These are phyloP conservation scores for Notiomystis cincta DNA, from an alignment of 2,113 vertebrate genomes.

Conservation along the genomic window DNA sequence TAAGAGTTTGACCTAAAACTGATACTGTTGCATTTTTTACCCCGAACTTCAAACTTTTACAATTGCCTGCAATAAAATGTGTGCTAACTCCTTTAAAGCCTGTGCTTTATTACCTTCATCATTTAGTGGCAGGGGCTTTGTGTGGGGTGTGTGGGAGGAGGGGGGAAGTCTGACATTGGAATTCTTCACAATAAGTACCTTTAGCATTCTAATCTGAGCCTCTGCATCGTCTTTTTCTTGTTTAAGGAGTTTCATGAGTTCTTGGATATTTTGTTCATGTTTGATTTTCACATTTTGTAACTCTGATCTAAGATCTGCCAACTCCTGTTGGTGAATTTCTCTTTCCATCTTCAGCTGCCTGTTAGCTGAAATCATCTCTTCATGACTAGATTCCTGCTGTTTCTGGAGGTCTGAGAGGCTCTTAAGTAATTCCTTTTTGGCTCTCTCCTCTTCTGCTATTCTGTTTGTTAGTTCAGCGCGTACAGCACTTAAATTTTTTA, in stretches of 20 bases:
- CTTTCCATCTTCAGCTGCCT: slow-evolving; percentile 86
- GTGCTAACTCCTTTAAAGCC: slow-evolving; percentile 21
- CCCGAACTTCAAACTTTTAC: neutral
- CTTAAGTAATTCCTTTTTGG: slow-evolving; percentile 76
- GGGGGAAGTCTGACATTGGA: neutral
- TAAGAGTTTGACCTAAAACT: neutral
- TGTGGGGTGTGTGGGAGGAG: neutral
- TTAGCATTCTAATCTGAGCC: slow-evolving; percentile 74
- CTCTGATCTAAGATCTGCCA: slow-evolving; percentile 72
- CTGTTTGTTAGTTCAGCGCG: slow-evolving; percentile 76
- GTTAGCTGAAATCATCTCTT: slow-evolving; percentile 74
- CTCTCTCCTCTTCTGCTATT: slow-evolving; percentile 78
- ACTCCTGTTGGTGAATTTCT: slow-evolving; percentile 82
- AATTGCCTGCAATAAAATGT: neutral
- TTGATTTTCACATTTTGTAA: slow-evolving; percentile 73
- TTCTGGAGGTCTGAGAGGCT: slow-evolving; percentile 71
- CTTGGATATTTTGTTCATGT: slow-evolving; percentile 78
- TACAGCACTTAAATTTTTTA: slow-evolving; percentile 77
- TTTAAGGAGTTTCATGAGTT: slow-evolving; percentile 72
- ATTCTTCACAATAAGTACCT: slow-evolving; percentile 73
- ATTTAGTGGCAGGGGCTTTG: neutral
- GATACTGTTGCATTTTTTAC: neutral
- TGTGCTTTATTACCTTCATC: slow-evolving; percentile 1
- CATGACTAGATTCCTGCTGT: slow-evolving; percentile 66
- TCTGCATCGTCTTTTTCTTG: slow-evolving; percentile 81